phyloP scores from a whole-genome alignment of 2,888 invertebrate genomes.

The Nephrotoma appendiculata region DNA sequence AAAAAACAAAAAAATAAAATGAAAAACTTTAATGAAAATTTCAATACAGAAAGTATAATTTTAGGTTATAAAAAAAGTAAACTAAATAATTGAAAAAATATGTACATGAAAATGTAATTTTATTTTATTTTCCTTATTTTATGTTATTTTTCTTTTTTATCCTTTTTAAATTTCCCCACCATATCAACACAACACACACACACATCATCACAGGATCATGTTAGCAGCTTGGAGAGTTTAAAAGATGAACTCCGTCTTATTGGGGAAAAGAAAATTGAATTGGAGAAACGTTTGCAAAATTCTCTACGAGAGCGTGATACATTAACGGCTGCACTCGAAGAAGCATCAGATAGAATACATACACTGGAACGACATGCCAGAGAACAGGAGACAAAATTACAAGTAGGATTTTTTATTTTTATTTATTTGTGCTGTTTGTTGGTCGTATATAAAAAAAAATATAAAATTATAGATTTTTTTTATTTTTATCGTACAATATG shows the following conservation, averaged over 20 bases:
- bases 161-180: neutral
- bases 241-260: conserved; percentile 76
- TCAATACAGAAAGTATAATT: neutral
- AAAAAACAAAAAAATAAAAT: neutral
- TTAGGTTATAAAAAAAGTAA: neutral
- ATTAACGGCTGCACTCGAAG: conserved; percentile 66
- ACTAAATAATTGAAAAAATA: neutral
- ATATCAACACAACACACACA: neutral
- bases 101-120: neutral
- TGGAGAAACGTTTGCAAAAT: conserved; percentile 65
- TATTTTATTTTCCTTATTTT: neutral
- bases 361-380: conserved; percentile 69
- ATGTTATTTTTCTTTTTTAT: neutral
- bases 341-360: conserved; percentile 76
- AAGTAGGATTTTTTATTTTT: conserved; percentile 18
- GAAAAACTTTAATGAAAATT: neutral
- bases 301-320: conserved; percentile 69
- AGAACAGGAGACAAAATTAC: conserved; percentile 52
- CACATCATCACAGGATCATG: conserved; percentile 58
- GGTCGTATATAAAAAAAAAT: conserved; percentile 2
- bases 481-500: neutral
- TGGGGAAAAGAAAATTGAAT: conserved; percentile 66
- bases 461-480: neutral
- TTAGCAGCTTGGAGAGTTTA: conserved; percentile 74
- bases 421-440: neutral